A percentile compares a stretch with the other conserved stretches of the same genome.
Conservation (phyloP, 2,888 invertebrate genomes). For the Oligia latruncula region DNA sequence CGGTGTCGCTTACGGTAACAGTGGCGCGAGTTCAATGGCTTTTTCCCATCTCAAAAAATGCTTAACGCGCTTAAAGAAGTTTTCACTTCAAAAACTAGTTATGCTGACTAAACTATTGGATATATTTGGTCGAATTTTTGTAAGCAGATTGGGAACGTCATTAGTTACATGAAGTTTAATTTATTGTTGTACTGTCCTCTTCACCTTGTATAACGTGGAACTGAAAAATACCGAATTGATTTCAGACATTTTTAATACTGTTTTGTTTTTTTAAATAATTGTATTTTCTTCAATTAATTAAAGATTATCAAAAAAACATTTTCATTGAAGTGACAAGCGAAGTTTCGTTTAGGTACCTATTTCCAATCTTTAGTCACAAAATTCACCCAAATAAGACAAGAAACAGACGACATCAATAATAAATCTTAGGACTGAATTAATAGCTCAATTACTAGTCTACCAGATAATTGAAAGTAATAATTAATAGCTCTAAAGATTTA, state of each 20-base stretch:
- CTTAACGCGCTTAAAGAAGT: too few species aligned
- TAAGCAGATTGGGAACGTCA: too few species aligned
- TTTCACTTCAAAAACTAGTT: not conserved
- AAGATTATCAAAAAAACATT: not conserved
- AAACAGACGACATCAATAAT: slow-evolving; percentile 1
- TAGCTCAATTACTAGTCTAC: not conserved
- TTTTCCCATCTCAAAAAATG: too few species aligned
- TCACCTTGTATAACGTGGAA: not conserved
- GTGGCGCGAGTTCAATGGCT: too few species aligned
- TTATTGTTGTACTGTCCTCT: too few species aligned
- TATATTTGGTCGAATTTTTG: too few species aligned
- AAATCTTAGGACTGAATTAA: slow-evolving; percentile 1
- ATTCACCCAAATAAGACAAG: not conserved
- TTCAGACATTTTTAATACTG: not conserved
- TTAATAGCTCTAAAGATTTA: slow-evolving; percentile 1
- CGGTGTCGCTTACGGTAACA: too few species aligned
- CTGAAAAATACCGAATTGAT: not conserved
- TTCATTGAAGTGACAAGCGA: not conserved
- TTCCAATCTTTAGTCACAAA: not conserved
- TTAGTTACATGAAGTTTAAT: too few species aligned
- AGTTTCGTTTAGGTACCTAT: not conserved
- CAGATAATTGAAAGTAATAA: not conserved
- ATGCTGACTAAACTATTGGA: not conserved
- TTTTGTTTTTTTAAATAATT: not conserved
- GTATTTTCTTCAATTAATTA: not conserved